Evolutionary conservation across 2,113 vertebrate genomes (phyloP).

Genomic region (Pundamilia nyererei): DNA sequence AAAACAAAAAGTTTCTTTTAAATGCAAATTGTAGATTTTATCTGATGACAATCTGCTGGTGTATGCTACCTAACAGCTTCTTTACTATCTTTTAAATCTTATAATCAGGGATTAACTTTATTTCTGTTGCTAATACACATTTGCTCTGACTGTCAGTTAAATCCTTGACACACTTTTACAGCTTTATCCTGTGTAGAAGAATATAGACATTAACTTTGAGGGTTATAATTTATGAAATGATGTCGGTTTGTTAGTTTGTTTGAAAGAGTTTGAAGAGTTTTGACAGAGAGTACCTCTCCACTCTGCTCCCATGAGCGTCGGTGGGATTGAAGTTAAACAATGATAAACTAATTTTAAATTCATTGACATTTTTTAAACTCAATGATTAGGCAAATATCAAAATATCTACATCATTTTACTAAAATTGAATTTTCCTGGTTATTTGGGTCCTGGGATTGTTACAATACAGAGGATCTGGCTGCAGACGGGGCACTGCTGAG

Average conservation of each 20-base stretch:
- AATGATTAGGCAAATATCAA: neutral
- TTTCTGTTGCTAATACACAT: neutral
- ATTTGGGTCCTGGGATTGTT: neutral
- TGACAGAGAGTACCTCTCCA: neutral
- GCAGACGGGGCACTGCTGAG: constrained; percentile 76
- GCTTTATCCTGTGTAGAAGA: neutral
- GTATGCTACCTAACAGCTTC: neutral
- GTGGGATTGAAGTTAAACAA: neutral
- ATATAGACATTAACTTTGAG: neutral
- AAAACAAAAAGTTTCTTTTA: neutral
- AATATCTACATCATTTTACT: neutral
- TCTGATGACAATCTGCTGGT: neutral
- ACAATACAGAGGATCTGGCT: constrained; percentile 62
- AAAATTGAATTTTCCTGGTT: neutral
- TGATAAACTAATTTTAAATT: neutral
- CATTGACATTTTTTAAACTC: neutral
- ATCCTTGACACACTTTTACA: neutral
- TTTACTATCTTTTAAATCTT: neutral
- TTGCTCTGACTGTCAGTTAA: neutral
- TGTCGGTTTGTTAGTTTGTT: neutral
- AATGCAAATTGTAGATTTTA: neutral
- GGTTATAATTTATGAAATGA: neutral
- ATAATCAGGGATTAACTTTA: neutral
- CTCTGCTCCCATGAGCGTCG: neutral
- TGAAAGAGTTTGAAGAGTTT: neutral